A percentile compares a stretch with the other conserved stretches of the same genome.
Conservation (phyloP, 1,140 invertebrate genomes). For the Euwallacea fornicatus region DNA sequence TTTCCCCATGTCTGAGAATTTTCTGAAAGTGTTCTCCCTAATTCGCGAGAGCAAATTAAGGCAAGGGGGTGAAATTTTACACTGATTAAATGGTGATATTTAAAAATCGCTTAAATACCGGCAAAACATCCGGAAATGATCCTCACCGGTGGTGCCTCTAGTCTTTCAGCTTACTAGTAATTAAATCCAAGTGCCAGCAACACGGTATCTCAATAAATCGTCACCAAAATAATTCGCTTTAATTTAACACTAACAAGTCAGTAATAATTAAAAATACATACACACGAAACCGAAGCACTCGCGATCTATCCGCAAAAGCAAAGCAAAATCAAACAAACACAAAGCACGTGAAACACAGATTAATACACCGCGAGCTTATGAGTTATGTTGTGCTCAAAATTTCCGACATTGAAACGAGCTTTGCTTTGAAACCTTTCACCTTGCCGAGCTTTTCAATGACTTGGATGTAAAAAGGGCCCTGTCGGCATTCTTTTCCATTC, state of each 20-base stretch:
- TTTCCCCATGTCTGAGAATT: too few relatives aligned
- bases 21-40: too few relatives aligned
- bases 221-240: slow-evolving; percentile 4
- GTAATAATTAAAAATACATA: background rate
- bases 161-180: background rate
- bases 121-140: too few relatives aligned
- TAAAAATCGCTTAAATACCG: too few relatives aligned
- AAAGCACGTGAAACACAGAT: slow-evolving; percentile 1
- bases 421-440: slow-evolving; percentile 15
- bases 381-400: background rate
- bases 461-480: background rate
- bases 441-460: background rate
- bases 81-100: too few relatives aligned
- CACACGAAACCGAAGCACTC: background rate
- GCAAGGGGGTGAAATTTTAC: too few relatives aligned
- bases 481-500: background rate
- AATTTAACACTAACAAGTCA: background rate
- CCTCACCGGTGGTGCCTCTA: background rate
- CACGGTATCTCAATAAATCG: background rate
- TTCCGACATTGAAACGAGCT: slow-evolving; percentile 21
- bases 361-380: slow-evolving; percentile 3
- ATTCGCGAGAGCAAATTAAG: too few relatives aligned
- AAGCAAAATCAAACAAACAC: background rate
- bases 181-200: background rate
- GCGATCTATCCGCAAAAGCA: background rate